Conservation (phyloP, 1,140 invertebrate genomes). For the Mercenaria mercenaria region DNA sequence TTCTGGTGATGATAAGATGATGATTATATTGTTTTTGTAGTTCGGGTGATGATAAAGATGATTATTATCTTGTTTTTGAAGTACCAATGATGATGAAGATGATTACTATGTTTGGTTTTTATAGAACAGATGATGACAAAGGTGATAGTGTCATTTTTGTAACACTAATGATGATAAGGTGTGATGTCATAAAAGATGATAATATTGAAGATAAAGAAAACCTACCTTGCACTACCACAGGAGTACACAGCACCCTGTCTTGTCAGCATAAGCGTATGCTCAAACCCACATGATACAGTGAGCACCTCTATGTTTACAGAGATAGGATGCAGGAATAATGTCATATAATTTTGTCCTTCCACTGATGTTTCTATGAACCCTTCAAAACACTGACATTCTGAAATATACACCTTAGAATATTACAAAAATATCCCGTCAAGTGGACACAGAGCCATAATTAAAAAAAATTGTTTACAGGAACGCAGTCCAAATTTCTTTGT, state of each 20-base stretch:
- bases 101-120: not conserved
- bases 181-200: too few species aligned
- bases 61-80: not conserved
- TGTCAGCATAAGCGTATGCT: constrained; percentile 42
- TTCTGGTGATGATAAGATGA: not conserved
- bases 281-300: constrained; percentile 45
- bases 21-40: too few species aligned
- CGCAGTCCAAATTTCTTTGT: not conserved
- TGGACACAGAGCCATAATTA: too few species aligned
- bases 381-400: not conserved
- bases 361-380: not conserved
- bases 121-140: not conserved
- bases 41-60: not conserved
- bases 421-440: too few species aligned
- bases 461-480: not conserved
- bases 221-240: constrained; percentile 37
- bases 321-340: not conserved
- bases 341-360: not conserved
- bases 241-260: not conserved
- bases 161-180: not conserved
- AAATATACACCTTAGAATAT: too few species aligned
- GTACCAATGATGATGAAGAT: not conserved
- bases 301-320: not conserved
- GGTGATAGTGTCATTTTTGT: not conserved
- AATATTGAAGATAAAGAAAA: not conserved